These are phyloP conservation scores for Umimayanthus chanpuru DNA, from an alignment of 92 coral and sea anemone genomes.

Conservation along the genomic window DNA sequence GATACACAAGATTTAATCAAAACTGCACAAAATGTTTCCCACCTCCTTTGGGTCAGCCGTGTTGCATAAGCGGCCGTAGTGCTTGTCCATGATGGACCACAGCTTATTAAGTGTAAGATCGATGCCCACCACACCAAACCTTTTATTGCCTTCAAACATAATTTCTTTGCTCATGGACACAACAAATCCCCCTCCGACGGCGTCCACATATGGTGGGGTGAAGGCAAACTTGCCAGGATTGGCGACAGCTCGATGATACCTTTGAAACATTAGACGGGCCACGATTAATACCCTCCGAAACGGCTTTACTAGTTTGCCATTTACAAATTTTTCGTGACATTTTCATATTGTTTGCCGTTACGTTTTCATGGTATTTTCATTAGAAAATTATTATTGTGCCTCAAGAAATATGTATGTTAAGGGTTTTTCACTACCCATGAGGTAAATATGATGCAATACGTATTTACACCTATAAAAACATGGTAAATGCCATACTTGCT, in stretches of 20 bases:
- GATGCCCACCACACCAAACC: constrained; percentile 29
- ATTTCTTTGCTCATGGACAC: constrained; percentile 40
- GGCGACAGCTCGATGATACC: constrained; percentile 44
- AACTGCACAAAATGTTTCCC: neutral
- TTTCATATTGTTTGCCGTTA: no score
- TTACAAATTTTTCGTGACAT: no score
- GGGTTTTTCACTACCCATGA: no score
- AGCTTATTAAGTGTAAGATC: constrained; percentile 17
- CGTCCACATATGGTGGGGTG: constrained; percentile 30
- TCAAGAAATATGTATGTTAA: no score
- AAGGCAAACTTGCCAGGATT: constrained; percentile 11
- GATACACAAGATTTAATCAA: no score
- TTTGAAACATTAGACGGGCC: neutral
- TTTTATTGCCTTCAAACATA: neutral
- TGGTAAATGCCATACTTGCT: no score
- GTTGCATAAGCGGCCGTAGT: constrained; percentile 18
- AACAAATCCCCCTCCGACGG: constrained; percentile 18
- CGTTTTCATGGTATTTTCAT: no score
- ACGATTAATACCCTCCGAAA: no score
- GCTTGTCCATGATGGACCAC: constrained; percentile 27
- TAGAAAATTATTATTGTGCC: no score
- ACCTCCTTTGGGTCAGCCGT: neutral
- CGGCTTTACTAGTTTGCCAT: no score
- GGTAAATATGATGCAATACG: no score
- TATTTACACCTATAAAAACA: no score